Evolutionary conservation across 2,888 invertebrate genomes (phyloP).

Genomic region (Epirrhoe alternata): DNA sequence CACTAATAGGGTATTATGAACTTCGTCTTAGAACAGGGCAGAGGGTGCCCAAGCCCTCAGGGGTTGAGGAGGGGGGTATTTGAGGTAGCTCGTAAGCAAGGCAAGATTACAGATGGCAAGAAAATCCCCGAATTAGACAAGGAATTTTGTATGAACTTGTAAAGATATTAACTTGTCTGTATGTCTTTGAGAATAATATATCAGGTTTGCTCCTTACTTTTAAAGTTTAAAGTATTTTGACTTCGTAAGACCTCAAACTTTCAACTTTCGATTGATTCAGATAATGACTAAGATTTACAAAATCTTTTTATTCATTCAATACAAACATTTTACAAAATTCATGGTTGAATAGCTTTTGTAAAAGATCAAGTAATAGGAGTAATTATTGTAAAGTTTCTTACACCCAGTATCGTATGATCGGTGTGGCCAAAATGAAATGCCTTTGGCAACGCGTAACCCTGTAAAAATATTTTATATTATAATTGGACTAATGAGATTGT

Average conservation of each 20-base stretch:
- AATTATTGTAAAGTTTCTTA: too few species aligned
- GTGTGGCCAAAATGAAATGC: constrained; percentile 3
- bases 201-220: constrained; percentile 66
- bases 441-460: constrained; percentile 3
- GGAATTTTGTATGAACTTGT: constrained; percentile 82
- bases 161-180: constrained; percentile 75
- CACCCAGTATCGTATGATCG: not conserved
- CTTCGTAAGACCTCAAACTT: constrained; percentile 46
- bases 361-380: too few species aligned
- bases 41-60: constrained; percentile 57
- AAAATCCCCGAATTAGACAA: constrained; percentile 83
- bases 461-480: constrained; percentile 18
- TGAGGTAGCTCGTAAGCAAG: constrained; percentile 72
- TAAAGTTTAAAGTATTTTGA: constrained; percentile 33
- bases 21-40: constrained; percentile 72
- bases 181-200: constrained; percentile 78
- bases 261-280: too few species aligned
- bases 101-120: constrained; percentile 83
- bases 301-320: too few species aligned
- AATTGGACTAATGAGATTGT: constrained; percentile 18
- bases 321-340: too few species aligned
- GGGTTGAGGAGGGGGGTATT: constrained; percentile 57
- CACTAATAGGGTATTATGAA: constrained; percentile 84
- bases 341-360: too few species aligned
- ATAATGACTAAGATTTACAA: too few species aligned